phyloP scores from a whole-genome alignment of 2,888 invertebrate species.

The Drosophila limbata region DNA sequence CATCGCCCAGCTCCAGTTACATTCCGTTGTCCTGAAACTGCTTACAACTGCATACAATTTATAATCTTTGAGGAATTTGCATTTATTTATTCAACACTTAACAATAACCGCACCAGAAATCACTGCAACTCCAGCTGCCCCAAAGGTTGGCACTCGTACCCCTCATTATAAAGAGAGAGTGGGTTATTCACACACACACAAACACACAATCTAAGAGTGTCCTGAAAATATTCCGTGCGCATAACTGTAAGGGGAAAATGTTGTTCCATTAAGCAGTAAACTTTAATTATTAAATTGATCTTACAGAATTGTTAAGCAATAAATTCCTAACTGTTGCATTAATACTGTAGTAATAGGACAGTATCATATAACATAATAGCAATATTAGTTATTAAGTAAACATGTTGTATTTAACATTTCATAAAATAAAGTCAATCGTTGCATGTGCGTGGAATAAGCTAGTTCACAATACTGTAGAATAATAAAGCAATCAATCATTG shows the following conservation, averaged over 20 bases:
- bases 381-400: too few species aligned
- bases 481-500: too few species aligned
- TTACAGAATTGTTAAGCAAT: too few species aligned
- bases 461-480: too few species aligned
- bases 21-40: constrained; percentile 60
- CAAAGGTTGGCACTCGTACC: constrained; percentile 1
- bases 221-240: not conserved
- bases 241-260: not conserved
- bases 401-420: too few species aligned
- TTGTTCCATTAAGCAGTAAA: not conserved
- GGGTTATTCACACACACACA: constrained; percentile 28
- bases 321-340: not conserved
- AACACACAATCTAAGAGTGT: not conserved
- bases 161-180: constrained; percentile 37
- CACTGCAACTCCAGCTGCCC: constrained; percentile 36
- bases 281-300: too few species aligned
- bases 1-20: constrained; percentile 17
- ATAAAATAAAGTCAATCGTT: too few species aligned
- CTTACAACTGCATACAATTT: constrained; percentile 81
- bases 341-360: too few species aligned
- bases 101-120: constrained; percentile 64
- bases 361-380: too few species aligned
- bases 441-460: too few species aligned
- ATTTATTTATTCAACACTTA: constrained; percentile 76
- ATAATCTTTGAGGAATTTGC: constrained; percentile 78